Percentiles rank a stretch among this genome's conserved stretches.
Conservation (phyloP, 2,888 invertebrate species). For the Choristoneura rosaceana region DNA sequence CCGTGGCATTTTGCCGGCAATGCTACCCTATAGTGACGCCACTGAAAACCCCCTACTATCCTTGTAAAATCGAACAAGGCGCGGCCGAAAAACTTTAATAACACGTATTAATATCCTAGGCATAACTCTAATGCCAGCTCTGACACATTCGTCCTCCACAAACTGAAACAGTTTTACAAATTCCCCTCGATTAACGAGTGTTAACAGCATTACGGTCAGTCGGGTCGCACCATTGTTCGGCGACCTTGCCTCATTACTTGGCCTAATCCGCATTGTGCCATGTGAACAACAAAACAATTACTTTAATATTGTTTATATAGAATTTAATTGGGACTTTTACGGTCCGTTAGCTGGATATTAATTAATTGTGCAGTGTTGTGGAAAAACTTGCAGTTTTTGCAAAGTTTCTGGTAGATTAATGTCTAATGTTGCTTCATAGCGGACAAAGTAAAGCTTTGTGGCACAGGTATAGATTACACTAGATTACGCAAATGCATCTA, state of each 20-base stretch:
- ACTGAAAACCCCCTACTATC: too few relatives aligned
- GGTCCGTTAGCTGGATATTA: conserved; percentile 14
- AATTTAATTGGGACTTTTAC: conserved; percentile 21
- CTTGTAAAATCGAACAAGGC: too few relatives aligned
- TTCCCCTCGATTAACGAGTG: conserved; percentile 6
- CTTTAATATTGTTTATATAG: conserved; percentile 19
- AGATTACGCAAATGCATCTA: too few relatives aligned
- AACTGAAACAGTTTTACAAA: conserved; percentile 13
- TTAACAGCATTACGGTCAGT: conserved; percentile 3
- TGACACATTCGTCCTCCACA: not conserved
- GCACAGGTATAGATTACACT: too few relatives aligned
- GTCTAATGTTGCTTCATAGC: not conserved
- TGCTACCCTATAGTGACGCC: too few relatives aligned
- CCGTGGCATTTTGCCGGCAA: too few relatives aligned
- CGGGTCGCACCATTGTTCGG: conserved; percentile 15
- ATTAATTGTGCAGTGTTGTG: conserved; percentile 12
- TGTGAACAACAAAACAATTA: conserved; percentile 13
- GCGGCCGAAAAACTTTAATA: too few relatives aligned
- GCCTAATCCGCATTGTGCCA: conserved; percentile 15
- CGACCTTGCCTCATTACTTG: conserved; percentile 14
- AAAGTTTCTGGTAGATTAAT: not conserved
- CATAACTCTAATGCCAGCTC: too few relatives aligned
- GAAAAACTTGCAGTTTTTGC: not conserved
- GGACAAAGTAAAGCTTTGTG: too few relatives aligned
- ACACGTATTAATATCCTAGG: too few relatives aligned